Conservation (phyloP, 2,113 vertebrate genomes). For the Petrocephalus zakoni region DNA sequence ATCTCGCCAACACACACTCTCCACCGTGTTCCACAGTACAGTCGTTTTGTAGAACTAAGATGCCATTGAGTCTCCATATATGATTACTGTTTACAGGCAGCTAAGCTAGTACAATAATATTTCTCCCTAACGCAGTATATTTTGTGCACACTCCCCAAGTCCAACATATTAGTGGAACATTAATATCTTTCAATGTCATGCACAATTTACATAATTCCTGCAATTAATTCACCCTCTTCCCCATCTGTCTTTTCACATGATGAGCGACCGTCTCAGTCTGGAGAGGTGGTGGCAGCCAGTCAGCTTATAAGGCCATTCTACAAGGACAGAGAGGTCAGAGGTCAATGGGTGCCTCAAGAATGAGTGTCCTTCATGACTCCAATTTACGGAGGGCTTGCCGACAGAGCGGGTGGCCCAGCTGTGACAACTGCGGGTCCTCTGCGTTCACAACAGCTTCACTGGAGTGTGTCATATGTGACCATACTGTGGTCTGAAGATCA, state of each 20-base stretch:
- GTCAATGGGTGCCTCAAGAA: slow-evolving; percentile 58
- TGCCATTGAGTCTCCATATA: background rate
- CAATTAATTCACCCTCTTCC: slow-evolving; percentile 38
- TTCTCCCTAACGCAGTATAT: slow-evolving; percentile 14
- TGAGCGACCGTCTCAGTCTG: slow-evolving; percentile 54
- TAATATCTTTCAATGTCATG: slow-evolving; percentile 33
- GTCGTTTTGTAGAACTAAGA: background rate
- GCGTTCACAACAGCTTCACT: background rate
- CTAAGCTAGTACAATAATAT: background rate
- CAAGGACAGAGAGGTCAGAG: slow-evolving; percentile 47
- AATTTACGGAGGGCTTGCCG: background rate
- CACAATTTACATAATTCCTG: slow-evolving; percentile 41
- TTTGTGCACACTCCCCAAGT: slow-evolving; percentile 24
- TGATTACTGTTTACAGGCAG: background rate
- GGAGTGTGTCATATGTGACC: background rate
- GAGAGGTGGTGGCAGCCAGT: slow-evolving; percentile 53
- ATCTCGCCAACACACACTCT: background rate
- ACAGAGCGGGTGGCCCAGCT: background rate
- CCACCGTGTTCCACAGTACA: background rate
- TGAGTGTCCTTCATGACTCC: slow-evolving; percentile 51
- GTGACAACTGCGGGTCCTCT: background rate
- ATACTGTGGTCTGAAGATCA: background rate
- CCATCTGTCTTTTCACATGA: slow-evolving; percentile 50
- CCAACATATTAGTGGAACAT: slow-evolving; percentile 21
- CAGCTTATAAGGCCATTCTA: slow-evolving; percentile 59